phyloP scores from a whole-genome alignment of 2,888 invertebrate genomes.

The Acronicta aceris region DNA sequence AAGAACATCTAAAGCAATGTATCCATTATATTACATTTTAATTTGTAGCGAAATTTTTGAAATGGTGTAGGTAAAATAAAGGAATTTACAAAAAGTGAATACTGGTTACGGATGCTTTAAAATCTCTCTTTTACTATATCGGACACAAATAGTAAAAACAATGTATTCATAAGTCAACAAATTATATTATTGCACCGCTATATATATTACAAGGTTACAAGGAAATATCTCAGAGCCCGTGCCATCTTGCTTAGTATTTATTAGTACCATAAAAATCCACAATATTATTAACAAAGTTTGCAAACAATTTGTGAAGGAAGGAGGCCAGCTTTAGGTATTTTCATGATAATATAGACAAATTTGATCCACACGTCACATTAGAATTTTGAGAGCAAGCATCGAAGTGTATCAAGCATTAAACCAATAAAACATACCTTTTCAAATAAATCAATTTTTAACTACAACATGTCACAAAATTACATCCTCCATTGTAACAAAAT shows the following conservation, averaged over 20 bases:
- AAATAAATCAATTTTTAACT: slow-evolving; percentile 84
- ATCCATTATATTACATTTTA: slow-evolving; percentile 14
- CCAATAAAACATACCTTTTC: slow-evolving; percentile 89
- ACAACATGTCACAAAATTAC: slow-evolving; percentile 87
- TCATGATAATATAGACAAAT: slow-evolving; percentile 68
- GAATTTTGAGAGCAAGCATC: slow-evolving; percentile 82
- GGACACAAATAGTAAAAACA: slow-evolving; percentile 5
- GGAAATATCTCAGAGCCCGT: slow-evolving; percentile 22
- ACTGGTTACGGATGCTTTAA: slow-evolving; percentile 17
- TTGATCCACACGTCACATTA: slow-evolving; percentile 74
- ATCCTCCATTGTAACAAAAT: slow-evolving; percentile 76
- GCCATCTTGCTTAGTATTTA: slow-evolving; percentile 37
- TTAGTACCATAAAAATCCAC: slow-evolving; percentile 47
- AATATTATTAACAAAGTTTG: slow-evolving; percentile 88
- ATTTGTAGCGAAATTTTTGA: slow-evolving; percentile 5
- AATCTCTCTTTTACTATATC: slow-evolving; percentile 2
- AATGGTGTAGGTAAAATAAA: slow-evolving; percentile 5
- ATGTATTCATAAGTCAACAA: slow-evolving; percentile 7
- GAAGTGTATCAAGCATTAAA: slow-evolving; percentile 81
- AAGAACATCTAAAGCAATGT: slow-evolving; percentile 25
- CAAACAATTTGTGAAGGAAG: slow-evolving; percentile 96
- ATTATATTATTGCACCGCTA: slow-evolving; percentile 32
- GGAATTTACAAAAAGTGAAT: slow-evolving; percentile 10
- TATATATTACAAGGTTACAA: slow-evolving; percentile 20
- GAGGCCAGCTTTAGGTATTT: slow-evolving; percentile 91